Percentiles rank a stretch among this genome's conserved stretches.
Evolutionary conservation across 2,113 vertebrate species (phyloP).

Genomic region (Balaeniceps rex): DNA sequence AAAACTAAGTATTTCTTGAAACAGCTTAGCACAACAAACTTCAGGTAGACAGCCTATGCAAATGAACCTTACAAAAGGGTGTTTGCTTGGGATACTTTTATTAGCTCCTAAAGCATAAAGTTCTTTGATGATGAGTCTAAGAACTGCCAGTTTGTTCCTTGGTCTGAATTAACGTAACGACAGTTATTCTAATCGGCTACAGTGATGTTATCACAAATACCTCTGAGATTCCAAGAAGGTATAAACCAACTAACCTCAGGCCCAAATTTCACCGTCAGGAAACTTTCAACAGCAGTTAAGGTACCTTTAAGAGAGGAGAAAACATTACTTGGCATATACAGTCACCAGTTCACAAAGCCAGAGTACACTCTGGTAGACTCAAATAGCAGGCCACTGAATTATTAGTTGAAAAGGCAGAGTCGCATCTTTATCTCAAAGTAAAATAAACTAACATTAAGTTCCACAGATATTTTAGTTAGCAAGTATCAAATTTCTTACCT

Average conservation of each 20-base stretch:
- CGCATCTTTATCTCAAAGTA: neutral
- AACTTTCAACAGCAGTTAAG: slow-evolving; percentile 91
- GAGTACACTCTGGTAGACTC: neutral
- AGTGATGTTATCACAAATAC: neutral
- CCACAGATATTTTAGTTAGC: neutral
- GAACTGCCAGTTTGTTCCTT: neutral
- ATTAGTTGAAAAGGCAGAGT: neutral
- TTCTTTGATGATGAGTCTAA: too few relatives aligned
- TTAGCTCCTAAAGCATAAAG: neutral
- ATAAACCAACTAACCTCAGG: slow-evolving; percentile 80
- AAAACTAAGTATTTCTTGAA: neutral
- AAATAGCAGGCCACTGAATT: neutral
- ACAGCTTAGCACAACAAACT: neutral
- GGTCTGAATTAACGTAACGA: neutral
- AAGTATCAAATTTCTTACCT: neutral
- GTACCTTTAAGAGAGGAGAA: slow-evolving; percentile 73
- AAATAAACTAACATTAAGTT: neutral
- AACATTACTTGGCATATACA: neutral
- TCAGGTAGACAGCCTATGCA: neutral
- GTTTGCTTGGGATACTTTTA: neutral
- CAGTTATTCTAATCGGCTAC: neutral
- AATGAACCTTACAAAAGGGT: neutral
- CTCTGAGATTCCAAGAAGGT: neutral
- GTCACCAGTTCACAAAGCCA: neutral
- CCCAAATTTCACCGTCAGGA: slow-evolving; percentile 80